Evolutionary conservation across 2,888 invertebrate species (phyloP).

Genomic region (Microctonus aethiopoides): DNA sequence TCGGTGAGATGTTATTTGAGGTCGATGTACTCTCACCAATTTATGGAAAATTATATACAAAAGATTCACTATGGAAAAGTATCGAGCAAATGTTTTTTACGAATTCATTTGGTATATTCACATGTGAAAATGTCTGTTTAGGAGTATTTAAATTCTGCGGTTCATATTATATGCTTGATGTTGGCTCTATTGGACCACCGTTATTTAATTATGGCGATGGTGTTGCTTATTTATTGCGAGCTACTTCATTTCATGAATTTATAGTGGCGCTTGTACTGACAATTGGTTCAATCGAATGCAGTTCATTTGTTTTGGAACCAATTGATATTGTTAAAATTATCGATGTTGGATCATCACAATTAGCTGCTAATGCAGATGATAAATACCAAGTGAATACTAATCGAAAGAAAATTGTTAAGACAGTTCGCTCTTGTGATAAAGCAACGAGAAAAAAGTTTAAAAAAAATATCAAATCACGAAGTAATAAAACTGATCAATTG

Average conservation of each 20-base stretch:
- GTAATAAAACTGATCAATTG: slow-evolving; percentile 38
- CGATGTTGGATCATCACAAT: slow-evolving; percentile 41
- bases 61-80: slow-evolving; percentile 46
- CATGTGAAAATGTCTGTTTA: slow-evolving; percentile 54
- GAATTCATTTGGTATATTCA: slow-evolving; percentile 52
- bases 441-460: slow-evolving; percentile 40
- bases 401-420: slow-evolving; percentile 20
- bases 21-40: slow-evolving; percentile 46
- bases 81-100: slow-evolving; percentile 52
- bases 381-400: too few relatives aligned
- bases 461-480: slow-evolving; percentile 31
- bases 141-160: slow-evolving; percentile 58
- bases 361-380: too few relatives aligned
- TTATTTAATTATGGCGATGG: slow-evolving; percentile 55
- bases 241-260: slow-evolving; percentile 53
- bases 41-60: slow-evolving; percentile 49
- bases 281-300: slow-evolving; percentile 55
- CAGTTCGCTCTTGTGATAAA: slow-evolving; percentile 44
- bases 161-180: slow-evolving; percentile 58
- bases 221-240: slow-evolving; percentile 52
- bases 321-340: slow-evolving; percentile 52
- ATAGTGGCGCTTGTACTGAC: slow-evolving; percentile 49
- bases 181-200: slow-evolving; percentile 55
- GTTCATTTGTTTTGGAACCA: slow-evolving; percentile 52
- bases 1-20: slow-evolving; percentile 55